These are phyloP conservation scores for Arothron firmamentum DNA, from an alignment of 2,113 vertebrate genomes.

Conservation along the genomic window DNA sequence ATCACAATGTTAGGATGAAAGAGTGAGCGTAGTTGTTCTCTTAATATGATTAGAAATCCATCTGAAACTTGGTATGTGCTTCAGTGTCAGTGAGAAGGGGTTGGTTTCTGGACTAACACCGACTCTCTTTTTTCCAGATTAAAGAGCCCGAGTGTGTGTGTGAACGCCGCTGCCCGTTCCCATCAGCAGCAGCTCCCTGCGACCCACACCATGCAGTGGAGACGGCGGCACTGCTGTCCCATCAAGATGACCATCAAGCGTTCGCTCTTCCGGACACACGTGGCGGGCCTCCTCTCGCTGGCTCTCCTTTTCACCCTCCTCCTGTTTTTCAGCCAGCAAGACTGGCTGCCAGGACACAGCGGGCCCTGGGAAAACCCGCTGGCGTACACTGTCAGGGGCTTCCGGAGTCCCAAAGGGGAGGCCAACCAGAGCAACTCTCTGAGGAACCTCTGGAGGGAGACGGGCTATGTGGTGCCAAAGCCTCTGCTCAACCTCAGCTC, in stretches of 20 bases:
- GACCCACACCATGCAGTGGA: conserved; percentile 94
- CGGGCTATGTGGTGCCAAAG: conserved; percentile 78
- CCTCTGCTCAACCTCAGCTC: conserved; percentile 80
- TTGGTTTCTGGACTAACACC: conserved; percentile 15
- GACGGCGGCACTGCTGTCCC: conserved; percentile 92
- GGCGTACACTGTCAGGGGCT: conserved; percentile 86
- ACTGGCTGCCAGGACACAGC: conserved; percentile 85
- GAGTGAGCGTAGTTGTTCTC: conserved; percentile 10
- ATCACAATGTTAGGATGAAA: conserved; percentile 16
- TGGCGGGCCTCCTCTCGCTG: conserved; percentile 86
- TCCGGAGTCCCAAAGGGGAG: conserved; percentile 84
- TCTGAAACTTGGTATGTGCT: conserved; percentile 5
- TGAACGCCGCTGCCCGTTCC: conserved; percentile 61
- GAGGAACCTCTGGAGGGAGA: conserved; percentile 83
- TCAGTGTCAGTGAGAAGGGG: conserved; percentile 18
- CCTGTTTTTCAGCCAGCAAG: conserved; percentile 89
- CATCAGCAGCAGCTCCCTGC: conserved; percentile 69
- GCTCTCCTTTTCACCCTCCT: conserved; percentile 90
- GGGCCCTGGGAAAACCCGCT: conserved; percentile 88
- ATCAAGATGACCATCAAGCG: conserved; percentile 94
- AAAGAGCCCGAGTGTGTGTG: conserved; percentile 41
- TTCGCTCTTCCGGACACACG: conserved; percentile 89
- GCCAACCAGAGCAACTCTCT: conserved; percentile 85
- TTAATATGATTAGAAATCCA: conserved; percentile 19
- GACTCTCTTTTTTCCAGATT: conserved; percentile 57